phyloP scores from a whole-genome alignment of 2,113 vertebrate species.

The Brachirus orientalis region DNA sequence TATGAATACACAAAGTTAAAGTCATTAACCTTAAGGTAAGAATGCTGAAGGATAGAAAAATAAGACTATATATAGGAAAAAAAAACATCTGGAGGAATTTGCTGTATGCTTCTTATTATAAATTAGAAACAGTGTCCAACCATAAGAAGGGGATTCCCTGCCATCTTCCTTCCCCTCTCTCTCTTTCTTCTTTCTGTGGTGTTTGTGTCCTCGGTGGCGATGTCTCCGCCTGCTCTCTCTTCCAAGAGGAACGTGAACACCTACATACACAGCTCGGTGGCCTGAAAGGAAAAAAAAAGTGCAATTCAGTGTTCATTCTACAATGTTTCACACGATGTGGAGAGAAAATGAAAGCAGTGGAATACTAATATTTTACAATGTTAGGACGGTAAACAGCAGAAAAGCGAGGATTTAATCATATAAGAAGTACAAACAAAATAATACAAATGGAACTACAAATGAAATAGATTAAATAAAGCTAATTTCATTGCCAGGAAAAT shows the following conservation, averaged over 20 bases:
- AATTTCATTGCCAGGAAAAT: no score
- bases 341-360: not conserved
- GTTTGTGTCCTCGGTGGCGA: slow-evolving; percentile 90
- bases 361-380: no score
- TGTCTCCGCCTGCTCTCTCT: slow-evolving; percentile 88
- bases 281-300: slow-evolving; percentile 72
- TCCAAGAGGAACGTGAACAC: slow-evolving; percentile 92
- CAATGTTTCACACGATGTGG: not conserved
- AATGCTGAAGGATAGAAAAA: not conserved
- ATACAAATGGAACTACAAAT: no score
- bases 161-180: slow-evolving; percentile 89
- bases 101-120: not conserved
- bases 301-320: not conserved
- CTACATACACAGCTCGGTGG: slow-evolving; percentile 94
- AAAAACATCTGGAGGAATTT: not conserved
- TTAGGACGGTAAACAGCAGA: not conserved
- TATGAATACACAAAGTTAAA: slow-evolving; percentile 1
- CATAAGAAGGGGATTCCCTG: slow-evolving; percentile 89
- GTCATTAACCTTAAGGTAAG: not conserved
- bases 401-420: not conserved
- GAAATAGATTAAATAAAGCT: no score
- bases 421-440: not conserved
- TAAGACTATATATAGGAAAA: not conserved
- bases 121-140: slow-evolving; percentile 76
- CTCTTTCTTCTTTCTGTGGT: slow-evolving; percentile 89